Percentiles rank a stretch among this genome's conserved stretches.
Evolutionary conservation across 2,113 vertebrate species (phyloP).

Genomic region (Apus apus): DNA sequence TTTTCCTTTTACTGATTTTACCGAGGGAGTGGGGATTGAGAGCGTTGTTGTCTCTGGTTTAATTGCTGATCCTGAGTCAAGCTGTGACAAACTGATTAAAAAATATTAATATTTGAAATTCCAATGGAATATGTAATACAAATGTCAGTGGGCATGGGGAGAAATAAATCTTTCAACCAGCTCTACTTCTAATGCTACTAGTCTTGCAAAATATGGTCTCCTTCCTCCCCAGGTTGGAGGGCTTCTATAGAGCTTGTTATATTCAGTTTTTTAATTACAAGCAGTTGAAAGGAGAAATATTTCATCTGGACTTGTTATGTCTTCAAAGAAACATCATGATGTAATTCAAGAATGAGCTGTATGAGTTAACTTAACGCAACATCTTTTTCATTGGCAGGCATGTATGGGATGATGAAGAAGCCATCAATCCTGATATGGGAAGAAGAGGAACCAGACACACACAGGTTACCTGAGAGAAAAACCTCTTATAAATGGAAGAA

Average conservation of each 20-base stretch:
- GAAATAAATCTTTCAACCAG: background rate
- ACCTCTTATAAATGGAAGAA: background rate
- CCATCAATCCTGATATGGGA: constrained; percentile 45
- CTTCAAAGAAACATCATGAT: background rate
- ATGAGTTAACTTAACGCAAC: background rate
- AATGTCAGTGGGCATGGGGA: background rate
- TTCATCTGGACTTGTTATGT: background rate
- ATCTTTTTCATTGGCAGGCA: constrained; percentile 23
- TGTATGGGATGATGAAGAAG: constrained; percentile 47
- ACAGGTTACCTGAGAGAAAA: background rate
- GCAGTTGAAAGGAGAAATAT: background rate
- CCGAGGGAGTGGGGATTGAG: too few species aligned
- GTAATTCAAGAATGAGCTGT: background rate
- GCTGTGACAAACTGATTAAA: background rate
- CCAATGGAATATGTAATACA: background rate
- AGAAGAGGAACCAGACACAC: background rate
- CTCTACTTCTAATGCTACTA: background rate
- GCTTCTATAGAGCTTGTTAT: background rate
- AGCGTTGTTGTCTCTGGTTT: too few species aligned
- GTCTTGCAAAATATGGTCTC: background rate
- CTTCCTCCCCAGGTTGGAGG: background rate
- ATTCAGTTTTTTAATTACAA: background rate
- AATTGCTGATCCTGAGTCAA: too few species aligned
- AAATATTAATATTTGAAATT: background rate
- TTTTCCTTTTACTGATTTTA: too few species aligned